Conservation (phyloP, 2,113 vertebrate genomes). For the Entosphenus tridentatus region DNA sequence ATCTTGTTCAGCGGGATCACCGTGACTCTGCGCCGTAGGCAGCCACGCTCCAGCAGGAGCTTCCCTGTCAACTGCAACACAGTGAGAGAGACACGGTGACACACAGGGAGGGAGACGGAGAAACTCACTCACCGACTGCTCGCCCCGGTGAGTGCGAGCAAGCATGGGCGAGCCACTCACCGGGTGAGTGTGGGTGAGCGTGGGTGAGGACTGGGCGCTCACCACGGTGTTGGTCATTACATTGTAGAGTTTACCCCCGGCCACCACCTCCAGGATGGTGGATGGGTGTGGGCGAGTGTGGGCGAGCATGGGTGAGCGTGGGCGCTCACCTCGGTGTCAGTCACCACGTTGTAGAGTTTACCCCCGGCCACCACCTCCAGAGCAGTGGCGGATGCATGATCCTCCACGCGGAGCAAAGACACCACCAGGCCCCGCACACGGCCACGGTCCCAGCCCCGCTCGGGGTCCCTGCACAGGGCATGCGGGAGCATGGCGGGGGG, state of each 20-base stretch:
- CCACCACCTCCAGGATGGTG: constrained; percentile 4
- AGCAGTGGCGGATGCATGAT: constrained; percentile 42
- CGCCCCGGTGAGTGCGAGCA: not conserved
- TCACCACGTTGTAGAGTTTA: constrained; percentile 63
- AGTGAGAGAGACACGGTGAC: not conserved
- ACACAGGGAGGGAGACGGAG: not conserved
- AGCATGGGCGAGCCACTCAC: too few relatives aligned
- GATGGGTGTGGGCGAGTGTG: too few relatives aligned
- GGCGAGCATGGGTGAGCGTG: too few relatives aligned
- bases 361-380: constrained; percentile 66
- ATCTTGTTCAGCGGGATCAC: constrained; percentile 90
- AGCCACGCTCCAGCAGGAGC: constrained; percentile 61
- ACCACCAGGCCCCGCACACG: constrained; percentile 60
- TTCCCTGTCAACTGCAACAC: constrained; percentile 32
- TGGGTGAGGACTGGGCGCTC: not conserved
- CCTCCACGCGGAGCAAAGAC: constrained; percentile 41
- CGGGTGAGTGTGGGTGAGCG: too few relatives aligned
- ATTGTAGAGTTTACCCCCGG: constrained; percentile 53
- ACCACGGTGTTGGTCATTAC: constrained; percentile 24
- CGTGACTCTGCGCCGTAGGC: constrained; percentile 53
- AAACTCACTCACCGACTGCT: not conserved
- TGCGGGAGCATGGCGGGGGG: too few relatives aligned
- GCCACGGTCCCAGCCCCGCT: constrained; percentile 43
- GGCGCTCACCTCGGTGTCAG: constrained; percentile 58
- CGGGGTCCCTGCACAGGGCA: constrained; percentile 34